phyloP scores from a whole-genome alignment of 2,113 vertebrate genomes.

The Oncorhynchus masou region DNA sequence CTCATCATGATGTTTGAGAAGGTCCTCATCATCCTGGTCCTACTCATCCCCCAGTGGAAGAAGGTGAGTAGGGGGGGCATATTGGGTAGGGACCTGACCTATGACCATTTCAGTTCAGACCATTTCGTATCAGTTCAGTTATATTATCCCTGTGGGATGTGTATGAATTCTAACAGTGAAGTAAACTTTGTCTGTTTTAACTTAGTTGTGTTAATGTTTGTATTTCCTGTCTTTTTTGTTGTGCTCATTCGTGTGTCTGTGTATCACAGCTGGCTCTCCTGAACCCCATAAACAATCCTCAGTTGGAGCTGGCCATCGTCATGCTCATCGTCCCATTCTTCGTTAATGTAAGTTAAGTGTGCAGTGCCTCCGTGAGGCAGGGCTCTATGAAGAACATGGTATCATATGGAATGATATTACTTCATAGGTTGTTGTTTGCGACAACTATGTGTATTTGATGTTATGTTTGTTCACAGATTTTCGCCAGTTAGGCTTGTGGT shows the following conservation, averaged over 20 bases:
- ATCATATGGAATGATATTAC: no score
- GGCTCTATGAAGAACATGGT: no score
- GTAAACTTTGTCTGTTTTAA: neutral
- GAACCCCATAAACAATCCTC: constrained; percentile 89
- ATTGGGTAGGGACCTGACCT: neutral
- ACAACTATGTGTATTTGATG: neutral
- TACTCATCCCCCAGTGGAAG: constrained; percentile 96
- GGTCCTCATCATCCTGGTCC: constrained; percentile 90
- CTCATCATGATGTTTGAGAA: constrained; percentile 98
- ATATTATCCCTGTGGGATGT: no score
- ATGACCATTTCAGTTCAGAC: no score
- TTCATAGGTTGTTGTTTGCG: neutral
- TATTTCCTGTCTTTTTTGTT: constrained; percentile 7
- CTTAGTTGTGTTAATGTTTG: neutral
- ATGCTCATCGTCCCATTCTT: constrained; percentile 99
- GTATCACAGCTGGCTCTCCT: constrained; percentile 83
- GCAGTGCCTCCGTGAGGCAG: neutral
- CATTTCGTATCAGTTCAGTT: no score
- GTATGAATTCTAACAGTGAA: neutral
- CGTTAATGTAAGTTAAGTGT: constrained; percentile 85
- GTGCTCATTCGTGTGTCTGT: constrained; percentile 19
- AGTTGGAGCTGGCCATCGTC: constrained; percentile 93
- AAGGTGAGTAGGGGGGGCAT: constrained; percentile 74
- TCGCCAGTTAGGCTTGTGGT: neutral
- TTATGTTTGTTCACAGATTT: neutral